phyloP scores from a whole-genome alignment of 1,140 invertebrate genomes.

The Dreissena polymorpha region DNA sequence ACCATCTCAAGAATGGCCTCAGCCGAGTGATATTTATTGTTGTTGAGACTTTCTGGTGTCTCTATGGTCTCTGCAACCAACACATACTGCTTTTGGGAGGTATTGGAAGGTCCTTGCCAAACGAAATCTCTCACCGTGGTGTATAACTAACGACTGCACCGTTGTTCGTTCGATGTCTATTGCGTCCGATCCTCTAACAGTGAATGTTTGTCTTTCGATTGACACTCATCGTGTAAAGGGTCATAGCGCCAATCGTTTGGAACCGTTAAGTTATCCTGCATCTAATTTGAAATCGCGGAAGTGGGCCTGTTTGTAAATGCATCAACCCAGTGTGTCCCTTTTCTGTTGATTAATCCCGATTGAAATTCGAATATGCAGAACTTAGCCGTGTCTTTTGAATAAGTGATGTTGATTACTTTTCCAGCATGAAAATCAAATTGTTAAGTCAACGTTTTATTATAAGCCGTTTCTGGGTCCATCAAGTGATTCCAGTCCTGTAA shows the following conservation, averaged over 20 bases:
- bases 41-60: conserved; percentile 21
- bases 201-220: not conserved
- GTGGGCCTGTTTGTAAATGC: conserved; percentile 58
- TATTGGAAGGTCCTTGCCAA: conserved; percentile 81
- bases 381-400: conserved; percentile 40
- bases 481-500: conserved; percentile 65
- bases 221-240: conserved; percentile 34
- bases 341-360: conserved; percentile 70
- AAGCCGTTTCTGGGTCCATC: conserved; percentile 52
- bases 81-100: conserved; percentile 88
- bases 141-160: conserved; percentile 44
- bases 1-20: conserved; percentile 48
- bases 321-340: conserved; percentile 56
- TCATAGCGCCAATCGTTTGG: conserved; percentile 51
- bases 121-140: conserved; percentile 45
- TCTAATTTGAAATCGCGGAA: conserved; percentile 55
- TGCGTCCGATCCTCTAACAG: conserved; percentile 13
- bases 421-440: conserved; percentile 8
- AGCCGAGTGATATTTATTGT: conserved; percentile 32
- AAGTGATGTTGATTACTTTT: conserved; percentile 3
- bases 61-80: conserved; percentile 84
- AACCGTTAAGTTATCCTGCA: conserved; percentile 58
- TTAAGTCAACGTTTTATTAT: conserved; percentile 56
- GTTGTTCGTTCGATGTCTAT: not conserved
- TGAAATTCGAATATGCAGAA: conserved; percentile 58